These are phyloP conservation scores for Paradoxurus hermaphroditus DNA, from an alignment of 2,113 vertebrate genomes.

Conservation along the genomic window DNA sequence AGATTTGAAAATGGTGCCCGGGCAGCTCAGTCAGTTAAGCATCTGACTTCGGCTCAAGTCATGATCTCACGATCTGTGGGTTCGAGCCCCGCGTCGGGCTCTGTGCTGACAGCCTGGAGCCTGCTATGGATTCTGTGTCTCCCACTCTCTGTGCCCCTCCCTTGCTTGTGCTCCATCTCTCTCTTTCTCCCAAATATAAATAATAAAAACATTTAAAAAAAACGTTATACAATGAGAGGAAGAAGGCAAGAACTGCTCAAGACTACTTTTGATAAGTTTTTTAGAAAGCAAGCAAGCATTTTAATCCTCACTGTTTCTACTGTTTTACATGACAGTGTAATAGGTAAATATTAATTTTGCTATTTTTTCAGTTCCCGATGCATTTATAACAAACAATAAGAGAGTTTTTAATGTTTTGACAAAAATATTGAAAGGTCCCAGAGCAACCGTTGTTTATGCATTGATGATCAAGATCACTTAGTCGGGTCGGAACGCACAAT, in stretches of 20 bases:
- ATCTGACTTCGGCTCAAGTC: too few species aligned
- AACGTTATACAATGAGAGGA: not conserved
- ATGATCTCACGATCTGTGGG: too few species aligned
- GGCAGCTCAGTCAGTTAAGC: too few species aligned
- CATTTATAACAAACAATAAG: not conserved
- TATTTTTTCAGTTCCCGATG: conserved; percentile 42
- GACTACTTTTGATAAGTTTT: not conserved
- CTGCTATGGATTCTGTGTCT: too few species aligned
- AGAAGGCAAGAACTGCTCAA: not conserved
- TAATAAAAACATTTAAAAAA: too few species aligned
- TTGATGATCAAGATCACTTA: conserved; percentile 8
- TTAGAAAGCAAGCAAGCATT: not conserved
- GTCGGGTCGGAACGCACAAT: not conserved
- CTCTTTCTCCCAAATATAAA: too few species aligned
- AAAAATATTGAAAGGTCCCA: conserved; percentile 29
- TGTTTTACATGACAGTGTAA: conserved; percentile 15
- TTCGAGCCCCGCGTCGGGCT: too few species aligned
- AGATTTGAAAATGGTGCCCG: not conserved
- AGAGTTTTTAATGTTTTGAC: conserved; percentile 33
- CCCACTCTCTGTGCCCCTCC: too few species aligned
- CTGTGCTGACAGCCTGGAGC: too few species aligned
- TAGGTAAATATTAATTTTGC: conserved; percentile 28
- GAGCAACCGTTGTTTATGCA: not conserved
- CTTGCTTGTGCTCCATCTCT: too few species aligned
- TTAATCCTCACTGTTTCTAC: conserved; percentile 32